Evolutionary conservation across 1,140 invertebrate genomes (phyloP).

Genomic region (Nephila pilipes): DNA sequence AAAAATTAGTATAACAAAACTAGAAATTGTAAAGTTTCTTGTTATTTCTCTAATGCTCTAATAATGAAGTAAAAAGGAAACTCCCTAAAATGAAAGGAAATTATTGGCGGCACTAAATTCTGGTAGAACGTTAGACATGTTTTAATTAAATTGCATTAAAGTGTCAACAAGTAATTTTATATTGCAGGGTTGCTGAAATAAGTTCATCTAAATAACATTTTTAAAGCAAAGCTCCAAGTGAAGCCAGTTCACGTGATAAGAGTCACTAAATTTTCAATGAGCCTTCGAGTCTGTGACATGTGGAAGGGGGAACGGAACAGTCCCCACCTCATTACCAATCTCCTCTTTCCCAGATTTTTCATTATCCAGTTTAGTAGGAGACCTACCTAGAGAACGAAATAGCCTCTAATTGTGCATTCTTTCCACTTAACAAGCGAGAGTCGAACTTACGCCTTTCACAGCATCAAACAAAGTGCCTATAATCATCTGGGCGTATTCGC

Average conservation of each 20-base stretch:
- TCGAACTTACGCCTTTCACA: conserved; percentile 16
- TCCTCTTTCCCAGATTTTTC: not conserved
- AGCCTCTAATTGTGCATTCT: not conserved
- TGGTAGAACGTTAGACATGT: no score
- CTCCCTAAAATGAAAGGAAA: no score
- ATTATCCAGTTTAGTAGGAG: conserved; percentile 29
- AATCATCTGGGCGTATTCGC: conserved; percentile 13
- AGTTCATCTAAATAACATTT: no score
- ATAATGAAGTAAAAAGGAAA: no score
- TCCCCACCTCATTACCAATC: not conserved
- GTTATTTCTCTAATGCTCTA: no score
- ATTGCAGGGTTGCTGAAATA: no score
- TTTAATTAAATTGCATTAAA: no score
- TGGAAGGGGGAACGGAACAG: not conserved
- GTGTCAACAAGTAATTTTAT: no score
- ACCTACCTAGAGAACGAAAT: not conserved
- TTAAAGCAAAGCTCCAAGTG: not conserved
- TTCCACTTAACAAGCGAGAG: not conserved
- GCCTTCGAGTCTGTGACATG: no score
- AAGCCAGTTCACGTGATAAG: not conserved
- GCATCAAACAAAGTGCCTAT: not conserved
- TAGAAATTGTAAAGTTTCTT: no score
- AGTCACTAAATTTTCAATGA: conserved; percentile 12
- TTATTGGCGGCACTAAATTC: no score
- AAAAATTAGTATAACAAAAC: no score